A percentile compares a stretch with the other conserved stretches of the same genome.
Evolutionary conservation across 1,140 invertebrate genomes (phyloP).

Genomic region (Mylabris phalerata): DNA sequence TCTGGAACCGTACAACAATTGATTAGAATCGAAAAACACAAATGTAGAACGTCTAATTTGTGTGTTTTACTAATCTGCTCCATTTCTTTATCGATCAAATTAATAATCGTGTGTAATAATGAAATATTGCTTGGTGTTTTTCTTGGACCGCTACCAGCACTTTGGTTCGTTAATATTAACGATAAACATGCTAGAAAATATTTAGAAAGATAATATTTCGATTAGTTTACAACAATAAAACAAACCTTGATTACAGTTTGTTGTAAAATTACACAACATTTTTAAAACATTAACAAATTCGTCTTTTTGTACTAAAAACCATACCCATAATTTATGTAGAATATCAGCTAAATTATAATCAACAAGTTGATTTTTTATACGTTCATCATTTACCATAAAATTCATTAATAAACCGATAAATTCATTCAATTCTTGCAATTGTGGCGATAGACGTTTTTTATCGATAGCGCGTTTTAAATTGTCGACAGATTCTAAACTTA

Average conservation of each 20-base stretch:
- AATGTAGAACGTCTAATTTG: constrained; percentile 41
- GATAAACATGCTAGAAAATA: constrained; percentile 44
- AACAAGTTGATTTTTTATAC: constrained; percentile 42
- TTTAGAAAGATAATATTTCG: no score
- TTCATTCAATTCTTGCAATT: constrained; percentile 44
- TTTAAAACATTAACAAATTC: constrained; percentile 43
- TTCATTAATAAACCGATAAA: constrained; percentile 48
- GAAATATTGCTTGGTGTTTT: constrained; percentile 47
- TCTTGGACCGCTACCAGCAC: constrained; percentile 46
- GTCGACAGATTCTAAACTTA: constrained; percentile 47
- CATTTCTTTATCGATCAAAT: constrained; percentile 45
- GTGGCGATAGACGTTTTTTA: constrained; percentile 42
- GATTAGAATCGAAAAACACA: constrained; percentile 45
- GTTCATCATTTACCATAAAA: constrained; percentile 42
- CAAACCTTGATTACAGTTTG: constrained; percentile 36
- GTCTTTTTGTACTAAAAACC: constrained; percentile 44
- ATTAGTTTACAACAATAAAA: constrained; percentile 30
- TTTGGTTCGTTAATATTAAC: constrained; percentile 46
- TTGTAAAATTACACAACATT: constrained; percentile 49
- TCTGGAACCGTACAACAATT: constrained; percentile 47
- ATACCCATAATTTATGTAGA: constrained; percentile 51
- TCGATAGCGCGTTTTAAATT: constrained; percentile 40
- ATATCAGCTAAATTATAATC: constrained; percentile 46
- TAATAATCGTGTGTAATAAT: constrained; percentile 45
- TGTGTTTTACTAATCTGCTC: constrained; percentile 43